Base-by-base conservation (phyloP, 2,797 vertebrate species). In the Sorex maritimensis region DNA sequence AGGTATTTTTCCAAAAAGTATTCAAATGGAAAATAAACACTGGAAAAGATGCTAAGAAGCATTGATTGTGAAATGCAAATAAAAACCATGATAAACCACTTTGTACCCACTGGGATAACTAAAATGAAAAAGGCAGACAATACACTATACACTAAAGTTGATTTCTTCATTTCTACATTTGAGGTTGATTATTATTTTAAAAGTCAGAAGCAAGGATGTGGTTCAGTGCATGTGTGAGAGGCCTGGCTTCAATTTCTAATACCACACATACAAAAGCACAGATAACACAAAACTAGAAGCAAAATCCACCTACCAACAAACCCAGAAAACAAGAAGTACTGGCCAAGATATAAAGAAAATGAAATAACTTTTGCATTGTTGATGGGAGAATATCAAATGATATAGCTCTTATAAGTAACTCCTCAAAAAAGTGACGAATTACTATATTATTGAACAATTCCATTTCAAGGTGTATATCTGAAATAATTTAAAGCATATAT, bases 71-170 rank as follows among this genome's bases (percentile, higher is more conserved):
- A 88, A 77, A 81, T 63, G 1, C 24, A 93, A 71, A 72, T 41
- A 24, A 61, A 88, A 81, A 85, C 10, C 24, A 41, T 13, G 21
- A 68, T 46, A 72, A 72, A 71, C 34, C 24, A 81, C 58, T 41
- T 84, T n/a, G 26, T 1, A 63, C 44, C 0, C 44, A 52, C 1
- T 65, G 69, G 30, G 14, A 38, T 44, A 68, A 13, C 26, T 71
- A 52, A 88, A 75, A 85, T 78, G 1, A 58, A 63, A 86, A 79
- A 71, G 14, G 67, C 28, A 91, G 19, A 71, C 9, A 75, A 63
- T 14, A 89, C 21, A 80, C 61, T 49, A 63, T 14, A 89, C 21
- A 80, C 61, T 49, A 52, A n/a, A 88, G 41, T 34, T 92, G 75
- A 44, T 44, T 44, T 44, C 41, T 44, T 55, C 41, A 81, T 41